Percentiles rank a stretch among this genome's conserved stretches.
Evolutionary conservation across 2,797 vertebrate species (phyloP).

Genomic region (Vireo griseus): DNA sequence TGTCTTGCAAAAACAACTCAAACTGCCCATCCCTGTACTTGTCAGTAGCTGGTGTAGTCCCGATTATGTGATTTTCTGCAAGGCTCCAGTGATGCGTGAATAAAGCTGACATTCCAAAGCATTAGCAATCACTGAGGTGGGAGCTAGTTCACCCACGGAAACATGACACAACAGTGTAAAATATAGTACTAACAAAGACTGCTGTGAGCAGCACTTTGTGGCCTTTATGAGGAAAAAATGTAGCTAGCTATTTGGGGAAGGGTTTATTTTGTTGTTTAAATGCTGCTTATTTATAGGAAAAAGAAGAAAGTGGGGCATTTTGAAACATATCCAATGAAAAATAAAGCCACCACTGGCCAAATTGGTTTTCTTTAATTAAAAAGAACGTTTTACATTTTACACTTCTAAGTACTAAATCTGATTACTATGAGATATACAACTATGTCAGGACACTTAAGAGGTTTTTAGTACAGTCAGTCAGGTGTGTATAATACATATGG

Average conservation of each 20-base stretch:
- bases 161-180: background rate
- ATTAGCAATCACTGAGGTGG: background rate
- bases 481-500: background rate
- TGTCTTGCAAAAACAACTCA: background rate
- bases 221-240: background rate
- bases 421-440: background rate
- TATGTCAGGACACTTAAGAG: background rate
- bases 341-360: background rate
- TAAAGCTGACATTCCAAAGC: background rate
- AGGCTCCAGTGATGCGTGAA: background rate
- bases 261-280: background rate
- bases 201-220: background rate
- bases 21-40: background rate
- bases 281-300: background rate
- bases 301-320: background rate
- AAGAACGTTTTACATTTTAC: background rate
- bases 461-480: background rate
- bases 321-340: background rate
- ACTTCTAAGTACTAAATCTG: background rate
- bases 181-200: background rate
- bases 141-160: background rate
- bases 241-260: background rate
- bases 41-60: background rate
- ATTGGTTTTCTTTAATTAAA: background rate
- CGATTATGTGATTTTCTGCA: background rate